Conservation (phyloP, 1,140 invertebrate species). For the Brachionus rotundiformis region DNA sequence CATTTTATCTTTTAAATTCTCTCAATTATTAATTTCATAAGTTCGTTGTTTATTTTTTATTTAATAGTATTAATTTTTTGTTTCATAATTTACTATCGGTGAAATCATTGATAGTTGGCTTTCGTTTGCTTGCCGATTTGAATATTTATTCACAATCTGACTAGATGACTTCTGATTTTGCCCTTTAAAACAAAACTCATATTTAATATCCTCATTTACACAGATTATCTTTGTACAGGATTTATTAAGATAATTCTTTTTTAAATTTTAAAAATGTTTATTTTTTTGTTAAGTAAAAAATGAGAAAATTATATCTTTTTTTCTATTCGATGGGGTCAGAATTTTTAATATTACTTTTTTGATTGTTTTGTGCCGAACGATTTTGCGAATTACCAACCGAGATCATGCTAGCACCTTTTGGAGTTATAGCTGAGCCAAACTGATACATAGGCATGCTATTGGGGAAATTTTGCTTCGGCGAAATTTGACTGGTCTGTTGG, state of each 20-base stretch:
- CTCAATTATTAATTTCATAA: slow-evolving; percentile 9
- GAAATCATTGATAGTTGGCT: slow-evolving; percentile 16
- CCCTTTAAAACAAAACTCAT: slow-evolving; percentile 8
- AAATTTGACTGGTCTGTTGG: not conserved
- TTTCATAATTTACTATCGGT: slow-evolving; percentile 8
- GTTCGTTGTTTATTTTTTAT: not conserved
- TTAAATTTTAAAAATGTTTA: slow-evolving; percentile 9
- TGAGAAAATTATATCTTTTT: not conserved
- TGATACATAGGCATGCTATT: not conserved
- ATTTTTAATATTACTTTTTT: not conserved
- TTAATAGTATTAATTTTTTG: not conserved
- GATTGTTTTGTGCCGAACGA: not conserved
- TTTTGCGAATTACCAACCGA: not conserved
- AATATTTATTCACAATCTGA: slow-evolving; percentile 24
- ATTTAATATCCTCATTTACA: not conserved
- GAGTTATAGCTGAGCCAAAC: not conserved
- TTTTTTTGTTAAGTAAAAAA: not conserved
- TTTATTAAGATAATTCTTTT: slow-evolving; percentile 3
- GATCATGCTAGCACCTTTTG: slow-evolving; percentile 7
- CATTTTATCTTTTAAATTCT: not conserved
- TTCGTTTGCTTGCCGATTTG: slow-evolving; percentile 23
- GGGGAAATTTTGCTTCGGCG: not conserved
- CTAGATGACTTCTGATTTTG: slow-evolving; percentile 22
- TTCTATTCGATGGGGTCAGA: not conserved
- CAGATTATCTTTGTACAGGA: not conserved